Evolutionary conservation across 2,888 invertebrate genomes (phyloP).

Genomic region (Alsophila aescularia): DNA sequence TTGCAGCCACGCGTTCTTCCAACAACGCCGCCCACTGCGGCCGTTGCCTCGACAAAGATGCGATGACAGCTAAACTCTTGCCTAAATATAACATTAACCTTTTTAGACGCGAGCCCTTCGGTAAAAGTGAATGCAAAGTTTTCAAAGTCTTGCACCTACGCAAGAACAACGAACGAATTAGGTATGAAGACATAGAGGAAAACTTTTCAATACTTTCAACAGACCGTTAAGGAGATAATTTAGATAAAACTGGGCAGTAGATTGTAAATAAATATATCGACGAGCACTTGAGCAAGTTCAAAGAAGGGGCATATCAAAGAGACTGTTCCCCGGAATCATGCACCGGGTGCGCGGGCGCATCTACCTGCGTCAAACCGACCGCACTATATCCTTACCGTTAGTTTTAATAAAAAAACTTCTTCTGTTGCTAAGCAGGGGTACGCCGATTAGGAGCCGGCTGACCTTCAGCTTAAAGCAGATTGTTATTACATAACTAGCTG

Average conservation of each 20-base stretch:
- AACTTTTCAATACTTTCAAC: conserved; percentile 1
- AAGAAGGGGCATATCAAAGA: conserved; percentile 55
- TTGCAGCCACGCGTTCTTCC: conserved; percentile 55
- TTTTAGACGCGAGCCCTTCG: conserved; percentile 26
- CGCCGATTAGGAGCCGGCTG: conserved; percentile 53
- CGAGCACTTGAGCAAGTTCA: conserved; percentile 46
- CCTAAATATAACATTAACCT: conserved; percentile 23
- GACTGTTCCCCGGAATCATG: conserved; percentile 47
- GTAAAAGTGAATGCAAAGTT: conserved; percentile 19
- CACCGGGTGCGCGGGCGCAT: conserved; percentile 49
- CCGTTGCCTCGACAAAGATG: conserved; percentile 28
- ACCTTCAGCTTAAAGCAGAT: conserved; percentile 45
- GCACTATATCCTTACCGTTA: conserved; percentile 60
- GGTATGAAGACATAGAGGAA: neutral
- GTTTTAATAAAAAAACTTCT: conserved; percentile 49
- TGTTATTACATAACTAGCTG: conserved; percentile 44
- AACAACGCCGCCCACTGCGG: conserved; percentile 35
- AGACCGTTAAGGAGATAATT: conserved; percentile 16
- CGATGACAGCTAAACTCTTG: conserved; percentile 20
- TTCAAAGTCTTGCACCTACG: conserved; percentile 28
- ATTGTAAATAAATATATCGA: conserved; percentile 30
- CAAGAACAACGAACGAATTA: conserved; percentile 20
- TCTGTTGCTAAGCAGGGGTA: conserved; percentile 60
- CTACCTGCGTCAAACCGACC: conserved; percentile 61
- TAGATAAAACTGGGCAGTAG: conserved; percentile 22